These are phyloP conservation scores for Tethea ocularis DNA, from an alignment of 2,888 invertebrate species.

Conservation along the genomic window DNA sequence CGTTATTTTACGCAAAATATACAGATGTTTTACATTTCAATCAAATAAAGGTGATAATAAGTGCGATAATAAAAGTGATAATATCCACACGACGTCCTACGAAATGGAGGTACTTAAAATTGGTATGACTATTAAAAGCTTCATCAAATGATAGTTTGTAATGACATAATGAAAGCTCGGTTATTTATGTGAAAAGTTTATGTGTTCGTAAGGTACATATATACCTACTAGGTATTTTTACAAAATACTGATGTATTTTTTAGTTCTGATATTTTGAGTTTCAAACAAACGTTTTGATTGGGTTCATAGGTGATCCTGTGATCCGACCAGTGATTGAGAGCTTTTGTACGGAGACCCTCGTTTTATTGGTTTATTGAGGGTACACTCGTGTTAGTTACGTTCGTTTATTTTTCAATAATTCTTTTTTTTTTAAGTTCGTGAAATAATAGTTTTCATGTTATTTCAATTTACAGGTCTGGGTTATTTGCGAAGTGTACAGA, in stretches of 20 bases:
- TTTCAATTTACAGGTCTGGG: too few species aligned
- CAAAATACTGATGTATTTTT: background rate
- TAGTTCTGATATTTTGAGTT: background rate
- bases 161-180: background rate
- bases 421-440: background rate
- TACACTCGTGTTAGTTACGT: background rate
- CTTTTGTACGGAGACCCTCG: conserved; percentile 3
- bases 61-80: too few species aligned
- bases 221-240: background rate
- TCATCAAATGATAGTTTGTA: background rate
- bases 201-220: background rate
- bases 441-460: too few species aligned
- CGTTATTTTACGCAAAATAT: too few species aligned
- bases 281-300: background rate
- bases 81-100: background rate
- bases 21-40: background rate
- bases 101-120: background rate
- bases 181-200: background rate
- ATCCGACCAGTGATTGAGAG: background rate
- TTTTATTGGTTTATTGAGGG: background rate
- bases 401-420: background rate
- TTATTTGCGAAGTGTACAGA: too few species aligned
- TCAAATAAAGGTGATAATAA: background rate
- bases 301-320: background rate
- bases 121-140: background rate